Evolutionary conservation across 53 echinoderm and acorn worm genomes (phyloP).

Genomic region (Luidia sarsii): DNA sequence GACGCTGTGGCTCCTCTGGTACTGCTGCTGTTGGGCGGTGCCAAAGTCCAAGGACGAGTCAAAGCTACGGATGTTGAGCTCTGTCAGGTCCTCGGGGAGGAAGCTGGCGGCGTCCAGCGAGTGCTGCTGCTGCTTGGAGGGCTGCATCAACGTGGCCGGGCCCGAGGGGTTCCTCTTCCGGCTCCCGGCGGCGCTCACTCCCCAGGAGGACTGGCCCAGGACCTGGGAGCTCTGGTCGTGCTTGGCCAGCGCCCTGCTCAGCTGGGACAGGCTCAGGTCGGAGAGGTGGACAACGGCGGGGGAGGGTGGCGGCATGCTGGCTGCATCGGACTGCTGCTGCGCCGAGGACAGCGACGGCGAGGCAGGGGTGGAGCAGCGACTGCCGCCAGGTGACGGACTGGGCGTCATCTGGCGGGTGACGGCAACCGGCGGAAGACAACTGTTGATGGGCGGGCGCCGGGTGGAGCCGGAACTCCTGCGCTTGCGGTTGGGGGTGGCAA

Average conservation of each 20-base stretch:
- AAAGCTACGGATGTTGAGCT: conserved; percentile 51
- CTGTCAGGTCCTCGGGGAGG: conserved; percentile 27
- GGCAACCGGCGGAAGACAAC: conserved; percentile 47
- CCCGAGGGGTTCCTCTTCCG: conserved; percentile 77
- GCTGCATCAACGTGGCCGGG: conserved; percentile 61
- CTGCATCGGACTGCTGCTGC: conserved; percentile 17
- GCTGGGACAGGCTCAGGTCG: conserved; percentile 40
- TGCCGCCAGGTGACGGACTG: conserved; percentile 43
- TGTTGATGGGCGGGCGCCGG: conserved; percentile 50
- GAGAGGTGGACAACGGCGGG: not conserved
- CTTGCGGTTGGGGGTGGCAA: conserved; percentile 69
- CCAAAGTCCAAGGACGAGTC: conserved; percentile 30
- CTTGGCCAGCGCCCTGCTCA: not conserved
- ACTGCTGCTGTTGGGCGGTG: conserved; percentile 21
- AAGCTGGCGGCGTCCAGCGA: conserved; percentile 30
- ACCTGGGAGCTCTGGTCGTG: conserved; percentile 1
- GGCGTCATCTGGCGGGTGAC: conserved; percentile 55
- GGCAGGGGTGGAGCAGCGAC: conserved; percentile 48
- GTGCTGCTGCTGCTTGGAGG: conserved; percentile 39
- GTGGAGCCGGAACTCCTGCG: conserved; percentile 61
- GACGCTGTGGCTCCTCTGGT: conserved; percentile 58
- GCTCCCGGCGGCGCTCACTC: not conserved
- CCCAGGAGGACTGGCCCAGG: conserved; percentile 42
- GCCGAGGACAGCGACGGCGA: conserved; percentile 33
- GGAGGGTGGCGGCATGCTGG: conserved; percentile 73